Base-by-base conservation (phyloP, 2,797 vertebrate species). In the Clarias platycephalus region DNA sequence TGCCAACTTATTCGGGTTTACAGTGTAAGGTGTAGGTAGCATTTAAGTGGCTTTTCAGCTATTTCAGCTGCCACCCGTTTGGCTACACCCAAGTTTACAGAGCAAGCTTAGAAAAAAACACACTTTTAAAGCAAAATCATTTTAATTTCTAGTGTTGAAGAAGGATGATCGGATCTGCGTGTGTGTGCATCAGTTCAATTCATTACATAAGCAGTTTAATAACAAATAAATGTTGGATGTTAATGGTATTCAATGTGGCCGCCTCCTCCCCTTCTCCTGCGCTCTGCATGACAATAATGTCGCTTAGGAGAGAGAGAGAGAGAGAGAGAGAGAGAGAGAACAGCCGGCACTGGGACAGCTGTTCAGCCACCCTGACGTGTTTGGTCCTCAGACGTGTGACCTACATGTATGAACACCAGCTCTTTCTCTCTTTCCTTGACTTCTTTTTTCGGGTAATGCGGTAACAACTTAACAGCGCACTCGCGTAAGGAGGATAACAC, bases 281-380 rank as follows among this genome's bases (percentile, higher is more conserved):
- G 18, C 77, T 80, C 66, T 49, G 67, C 75, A 84, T 62, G 76
- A 84, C 76, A 84, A 84, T 84, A 80, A 70, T 80, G 53, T 40
- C 74, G 24, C 49, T 78, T 62, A 64, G 67, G n/a, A n/a, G n/a
- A n/a, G n/a, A n/a, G n/a, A n/a, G n/a, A 76, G 31, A 81, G 79
- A 63, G 67, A 70, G 49, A 64, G 80, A 76, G 76, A 82, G 82
- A 6, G 57, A 72, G 31, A 70, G 57, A 71, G 77, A 81, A 84
- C 88, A 89, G 87, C 88, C 87, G 84, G 84, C 74, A 75, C 44
- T 55, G 81, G 80, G 83, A 88, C 88, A 89, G 89, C 88, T 90
- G 88, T 85, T 85, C 62, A 55, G 16, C 78, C 74, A 82, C 84
- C 62, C 79, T 82, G 86, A 85, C 66, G 66, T 62, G 62, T 80